A percentile compares a stretch with the other conserved stretches of the same genome.
Conservation (phyloP, 1,140 invertebrate species). For the Drosophila bifasciata region DNA sequence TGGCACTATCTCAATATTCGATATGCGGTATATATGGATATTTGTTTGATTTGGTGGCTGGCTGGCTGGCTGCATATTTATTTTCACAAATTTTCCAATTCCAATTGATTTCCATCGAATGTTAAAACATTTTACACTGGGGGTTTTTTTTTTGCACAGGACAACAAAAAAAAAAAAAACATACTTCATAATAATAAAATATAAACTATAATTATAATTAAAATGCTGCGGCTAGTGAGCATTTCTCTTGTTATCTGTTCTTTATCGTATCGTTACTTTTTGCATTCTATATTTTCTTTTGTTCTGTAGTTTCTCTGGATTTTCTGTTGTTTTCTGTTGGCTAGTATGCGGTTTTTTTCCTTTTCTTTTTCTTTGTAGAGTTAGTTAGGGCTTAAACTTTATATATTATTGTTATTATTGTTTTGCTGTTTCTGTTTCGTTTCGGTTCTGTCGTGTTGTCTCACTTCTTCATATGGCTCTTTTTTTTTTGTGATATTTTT, state of each 20-base stretch:
- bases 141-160: conserved; percentile 45
- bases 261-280: conserved; percentile 1
- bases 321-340: conserved; percentile 59
- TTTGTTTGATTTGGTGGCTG: conserved; percentile 55
- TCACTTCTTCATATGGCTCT: conserved; percentile 44
- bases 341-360: conserved; percentile 62
- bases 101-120: background rate
- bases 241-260: conserved; percentile 28
- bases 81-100: conserved; percentile 39
- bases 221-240: conserved; percentile 56
- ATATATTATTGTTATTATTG: conserved; percentile 27
- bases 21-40: conserved; percentile 23
- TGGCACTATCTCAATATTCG: conserved; percentile 46
- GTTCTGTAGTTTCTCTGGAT: conserved; percentile 27
- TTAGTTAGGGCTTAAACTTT: conserved; percentile 63
- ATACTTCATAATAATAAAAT: conserved; percentile 42
- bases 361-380: conserved; percentile 36
- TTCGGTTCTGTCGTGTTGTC: conserved; percentile 55
- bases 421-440: conserved; percentile 49
- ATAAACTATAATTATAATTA: conserved; percentile 47
- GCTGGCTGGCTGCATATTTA: conserved; percentile 25
- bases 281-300: conserved; percentile 11
- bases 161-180: conserved; percentile 42
- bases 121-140: conserved; percentile 70
- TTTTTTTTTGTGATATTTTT: conserved; percentile 36